Percentiles rank a stretch among this genome's conserved stretches.
Conservation (phyloP, 2,888 invertebrate genomes). For the Andrena trimmerana region DNA sequence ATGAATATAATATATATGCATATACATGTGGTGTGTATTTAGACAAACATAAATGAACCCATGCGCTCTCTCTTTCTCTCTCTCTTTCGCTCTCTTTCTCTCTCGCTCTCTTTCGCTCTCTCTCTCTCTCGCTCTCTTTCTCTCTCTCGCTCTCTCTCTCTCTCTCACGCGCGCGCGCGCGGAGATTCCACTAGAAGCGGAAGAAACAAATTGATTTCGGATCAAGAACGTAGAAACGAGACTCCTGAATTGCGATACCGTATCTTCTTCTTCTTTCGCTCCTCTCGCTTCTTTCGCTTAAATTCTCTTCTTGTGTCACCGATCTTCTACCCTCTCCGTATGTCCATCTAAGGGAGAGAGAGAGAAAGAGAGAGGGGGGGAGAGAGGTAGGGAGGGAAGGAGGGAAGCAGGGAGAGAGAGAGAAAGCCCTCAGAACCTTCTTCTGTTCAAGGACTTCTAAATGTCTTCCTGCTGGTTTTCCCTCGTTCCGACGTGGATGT, state of each 20-base stretch:
- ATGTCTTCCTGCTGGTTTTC: slow-evolving; percentile 54
- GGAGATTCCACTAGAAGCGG: slow-evolving; percentile 33
- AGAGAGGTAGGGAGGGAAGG: slow-evolving; percentile 19
- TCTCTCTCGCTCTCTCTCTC: not conserved
- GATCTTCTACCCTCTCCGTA: slow-evolving; percentile 21
- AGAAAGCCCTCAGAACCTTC: slow-evolving; percentile 54
- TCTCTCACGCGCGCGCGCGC: too few species aligned
- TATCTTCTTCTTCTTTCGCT: slow-evolving; percentile 27
- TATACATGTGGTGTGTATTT: not conserved
- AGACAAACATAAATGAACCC: not conserved
- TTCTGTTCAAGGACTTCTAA: slow-evolving; percentile 58
- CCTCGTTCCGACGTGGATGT: slow-evolving; percentile 56
- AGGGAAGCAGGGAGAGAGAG: slow-evolving; percentile 40
- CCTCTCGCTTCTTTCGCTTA: not conserved
- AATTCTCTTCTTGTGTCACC: not conserved
- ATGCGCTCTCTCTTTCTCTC: too few species aligned
- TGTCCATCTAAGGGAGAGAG: slow-evolving; percentile 41
- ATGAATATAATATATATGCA: not conserved
- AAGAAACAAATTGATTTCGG: slow-evolving; percentile 53
- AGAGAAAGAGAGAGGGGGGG: slow-evolving; percentile 21
- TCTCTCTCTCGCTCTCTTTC: slow-evolving; percentile 4
- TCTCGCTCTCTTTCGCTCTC: not conserved
- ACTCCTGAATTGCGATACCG: slow-evolving; percentile 30
- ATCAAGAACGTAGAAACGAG: slow-evolving; percentile 24
- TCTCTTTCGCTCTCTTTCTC: not conserved